A percentile compares a stretch with the other conserved stretches of the same genome.
Evolutionary conservation across 92 coral and sea anemone genomes (phyloP).

Genomic region (Umimayanthus kanabou): DNA sequence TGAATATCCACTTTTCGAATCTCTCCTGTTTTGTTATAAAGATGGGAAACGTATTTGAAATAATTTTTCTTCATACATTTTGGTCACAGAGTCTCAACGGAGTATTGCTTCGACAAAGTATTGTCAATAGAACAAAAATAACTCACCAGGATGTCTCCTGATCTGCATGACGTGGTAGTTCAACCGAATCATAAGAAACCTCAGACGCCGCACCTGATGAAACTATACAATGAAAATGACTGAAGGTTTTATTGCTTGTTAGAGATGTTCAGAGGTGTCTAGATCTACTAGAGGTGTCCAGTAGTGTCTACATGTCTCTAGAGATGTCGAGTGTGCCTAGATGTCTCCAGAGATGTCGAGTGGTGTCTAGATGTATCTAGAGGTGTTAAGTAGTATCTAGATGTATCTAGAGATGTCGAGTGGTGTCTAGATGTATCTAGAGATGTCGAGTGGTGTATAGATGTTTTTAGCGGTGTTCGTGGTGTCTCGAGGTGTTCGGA

Average conservation of each 20-base stretch:
- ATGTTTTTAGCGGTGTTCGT: no score
- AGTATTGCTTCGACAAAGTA: not conserved
- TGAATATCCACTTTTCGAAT: not conserved
- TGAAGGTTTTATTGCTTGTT: not conserved
- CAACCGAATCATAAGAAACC: not conserved
- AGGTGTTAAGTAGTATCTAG: not conserved
- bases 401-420: not conserved
- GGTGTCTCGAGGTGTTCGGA: no score
- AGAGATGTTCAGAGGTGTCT: no score
- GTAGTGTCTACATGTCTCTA: not conserved
- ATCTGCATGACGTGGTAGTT: conserved; percentile 11
- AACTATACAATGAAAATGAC: not conserved
- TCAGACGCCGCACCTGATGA: not conserved
- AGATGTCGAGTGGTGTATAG: no score
- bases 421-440: no score
- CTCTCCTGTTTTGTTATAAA: not conserved
- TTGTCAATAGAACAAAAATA: not conserved
- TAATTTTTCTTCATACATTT: not conserved
- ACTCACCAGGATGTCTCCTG: conserved; percentile 14
- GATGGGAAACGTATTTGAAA: not conserved
- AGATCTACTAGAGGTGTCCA: no score
- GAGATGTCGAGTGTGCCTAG: not conserved
- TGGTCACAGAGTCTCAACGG: not conserved
- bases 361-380: no score
- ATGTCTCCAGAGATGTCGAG: no score